These are phyloP conservation scores for Brenthis daphne DNA, from an alignment of 2,888 invertebrate genomes.

Conservation along the genomic window DNA sequence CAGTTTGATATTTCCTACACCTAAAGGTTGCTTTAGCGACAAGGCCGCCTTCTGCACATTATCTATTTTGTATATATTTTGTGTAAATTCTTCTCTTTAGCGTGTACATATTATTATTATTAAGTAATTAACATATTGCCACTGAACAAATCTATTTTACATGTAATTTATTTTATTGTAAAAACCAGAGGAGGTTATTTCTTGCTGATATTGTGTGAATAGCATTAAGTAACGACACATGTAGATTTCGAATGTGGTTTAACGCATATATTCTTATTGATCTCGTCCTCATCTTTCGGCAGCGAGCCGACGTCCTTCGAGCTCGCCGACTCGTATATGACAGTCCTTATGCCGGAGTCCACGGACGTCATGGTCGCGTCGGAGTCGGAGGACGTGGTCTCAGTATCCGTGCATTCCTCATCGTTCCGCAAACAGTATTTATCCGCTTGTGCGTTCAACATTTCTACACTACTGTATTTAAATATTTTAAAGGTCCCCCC, in stretches of 20 bases:
- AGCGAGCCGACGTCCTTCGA: slow-evolving; percentile 22
- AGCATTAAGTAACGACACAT: slow-evolving; percentile 35
- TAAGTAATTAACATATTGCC: too few species aligned
- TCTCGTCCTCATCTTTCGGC: slow-evolving; percentile 23
- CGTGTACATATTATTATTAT: too few species aligned
- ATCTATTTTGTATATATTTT: too few species aligned
- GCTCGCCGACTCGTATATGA: slow-evolving; percentile 46
- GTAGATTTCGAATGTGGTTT: slow-evolving; percentile 31
- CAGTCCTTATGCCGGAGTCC: slow-evolving; percentile 48
- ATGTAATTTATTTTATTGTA: too few species aligned
- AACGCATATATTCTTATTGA: slow-evolving; percentile 20
- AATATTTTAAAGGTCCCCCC: not conserved
- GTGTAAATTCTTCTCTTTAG: too few species aligned
- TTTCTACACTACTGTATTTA: not conserved
- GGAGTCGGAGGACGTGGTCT: slow-evolving; percentile 25
- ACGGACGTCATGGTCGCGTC: slow-evolving; percentile 41
- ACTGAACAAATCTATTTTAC: too few species aligned
- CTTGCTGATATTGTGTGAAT: too few species aligned
- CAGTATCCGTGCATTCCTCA: slow-evolving; percentile 18
- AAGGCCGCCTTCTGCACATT: too few species aligned
- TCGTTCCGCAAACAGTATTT: not conserved
- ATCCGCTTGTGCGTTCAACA: not conserved
- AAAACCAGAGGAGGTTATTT: not conserved
- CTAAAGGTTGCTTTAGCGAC: too few species aligned
- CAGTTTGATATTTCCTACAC: too few species aligned